phyloP scores from a whole-genome alignment of 2,888 invertebrate genomes.

The Drosophila barbarae region DNA sequence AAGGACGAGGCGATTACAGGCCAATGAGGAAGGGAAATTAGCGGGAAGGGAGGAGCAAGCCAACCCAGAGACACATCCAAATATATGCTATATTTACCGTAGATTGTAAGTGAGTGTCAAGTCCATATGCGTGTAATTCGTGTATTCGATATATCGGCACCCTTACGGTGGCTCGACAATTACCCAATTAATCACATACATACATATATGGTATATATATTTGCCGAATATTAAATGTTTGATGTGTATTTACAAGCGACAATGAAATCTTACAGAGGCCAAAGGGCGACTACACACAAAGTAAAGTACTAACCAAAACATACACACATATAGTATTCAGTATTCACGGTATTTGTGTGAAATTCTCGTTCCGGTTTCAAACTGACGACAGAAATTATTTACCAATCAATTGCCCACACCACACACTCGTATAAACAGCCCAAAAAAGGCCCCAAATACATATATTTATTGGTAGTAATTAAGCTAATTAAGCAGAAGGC shows the following conservation, averaged over 20 bases:
- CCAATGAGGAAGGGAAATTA: too few relatives aligned
- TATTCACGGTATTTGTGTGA: slow-evolving; percentile 3
- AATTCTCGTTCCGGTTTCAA: slow-evolving; percentile 29
- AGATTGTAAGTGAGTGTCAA: slow-evolving; percentile 32
- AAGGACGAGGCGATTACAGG: not conserved
- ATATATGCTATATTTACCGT: slow-evolving; percentile 9
- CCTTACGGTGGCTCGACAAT: slow-evolving; percentile 12
- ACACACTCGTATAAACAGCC: not conserved
- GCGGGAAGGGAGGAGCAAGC: slow-evolving; percentile 1
- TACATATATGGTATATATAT: slow-evolving; percentile 1
- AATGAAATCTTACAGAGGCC: slow-evolving; percentile 23
- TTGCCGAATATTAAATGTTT: slow-evolving; percentile 28
- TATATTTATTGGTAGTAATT: not conserved
- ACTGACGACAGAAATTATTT: slow-evolving; percentile 21
- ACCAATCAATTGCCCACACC: slow-evolving; percentile 1
- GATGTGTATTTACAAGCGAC: slow-evolving; percentile 30
- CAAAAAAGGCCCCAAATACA: not conserved
- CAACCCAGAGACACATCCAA: slow-evolving; percentile 14
- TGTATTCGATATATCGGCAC: slow-evolving; percentile 10
- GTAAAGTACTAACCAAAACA: not conserved
- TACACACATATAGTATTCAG: too few relatives aligned
- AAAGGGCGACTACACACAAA: slow-evolving; percentile 1
- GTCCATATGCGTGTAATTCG: slow-evolving; percentile 10
- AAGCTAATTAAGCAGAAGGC: not conserved
- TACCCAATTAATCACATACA: slow-evolving; percentile 18